Evolutionary conservation across 2,888 invertebrate species (phyloP), one percentile per base, ranked within the genome.

Genomic region (Eupithecia subumbrata): DNA sequence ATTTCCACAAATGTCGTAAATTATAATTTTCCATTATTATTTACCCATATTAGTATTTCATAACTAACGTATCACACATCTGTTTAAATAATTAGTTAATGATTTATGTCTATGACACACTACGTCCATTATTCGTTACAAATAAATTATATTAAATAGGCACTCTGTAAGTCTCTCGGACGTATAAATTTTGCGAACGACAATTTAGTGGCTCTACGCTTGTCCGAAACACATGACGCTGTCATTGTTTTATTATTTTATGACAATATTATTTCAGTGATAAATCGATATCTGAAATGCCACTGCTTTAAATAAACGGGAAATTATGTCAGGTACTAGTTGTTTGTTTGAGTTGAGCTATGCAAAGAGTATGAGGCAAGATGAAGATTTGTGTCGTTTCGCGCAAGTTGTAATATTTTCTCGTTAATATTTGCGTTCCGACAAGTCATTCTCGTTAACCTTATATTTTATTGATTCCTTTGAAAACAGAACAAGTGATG

Each of bases 111-210:
- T 74, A 82, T 80, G 80, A 74, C 76, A 80, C 75, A 72, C 80
- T 75, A 76, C 77, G 80, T 77, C 80, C 73, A 64, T 72, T 78
- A 64, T 78, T 75, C 9, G 72, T 74, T 75, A 75, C 72, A 71
- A 81, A 82, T 84, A 84, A 84, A 84, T 83, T 77, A 82, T 72
- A 76, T 76, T 73, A 77, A 81, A 80, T 79, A 79, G 78, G 76
- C 79, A 79, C 77, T 80, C 70, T 74, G 76, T 79, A 72, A 76
- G 81, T 83, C 83, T 75, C 80, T 82, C 78, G 79, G 56, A 74
- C 79, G 82, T 82, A 84, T 85, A 83, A 82, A 84, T 84, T 83
- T 79, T 73, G 81, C 79, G 77, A 77, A 71, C 72, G 67, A 80
- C 80, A 80, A 83, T 84, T 84, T 81, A 81, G 80, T 80, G 76